Evolutionary conservation across 2,888 invertebrate genomes (phyloP), one percentile per base, ranked within the genome.

Genomic region (Meiosimyza decipiens): DNA sequence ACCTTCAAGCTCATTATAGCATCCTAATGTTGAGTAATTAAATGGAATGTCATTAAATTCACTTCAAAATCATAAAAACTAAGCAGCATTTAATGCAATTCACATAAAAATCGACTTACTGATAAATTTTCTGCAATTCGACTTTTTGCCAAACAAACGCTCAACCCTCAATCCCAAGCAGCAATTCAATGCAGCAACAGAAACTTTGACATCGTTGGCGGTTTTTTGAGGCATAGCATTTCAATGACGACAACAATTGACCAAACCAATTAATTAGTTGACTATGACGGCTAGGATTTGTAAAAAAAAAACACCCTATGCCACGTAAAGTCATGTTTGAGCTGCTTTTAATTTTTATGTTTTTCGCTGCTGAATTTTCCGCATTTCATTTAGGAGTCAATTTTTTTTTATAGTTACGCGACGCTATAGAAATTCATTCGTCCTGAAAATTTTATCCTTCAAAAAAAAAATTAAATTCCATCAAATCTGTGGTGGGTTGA

Each of bases 251-350:
- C 52, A 52, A 22, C 70, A 64, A 69, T 66, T 69, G 73, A 73
- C 71, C 75, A 73, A 76, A 74, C 71, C 71, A 76, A 76, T 76
- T 76, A 76, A 76, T 76, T 76, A 76, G 64, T 73, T 57, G 63
- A 28, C 63, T 59, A 54, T 67, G 52, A 65, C 49, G 50, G 16
- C 18, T 18, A 62, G 47, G 54, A 62, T 50, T 28, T 16, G 28
- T 28, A 28, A 33, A 54, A 54, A 71, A 55, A 66, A 52, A 16
- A 40, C 5, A 28, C 71, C 9, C 28, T 40, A 52, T 9, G 33
- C 52, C 22, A 28, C 52, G 11, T 15, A 22, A 69, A 50, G 28
- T 12, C 16, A 51, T 62, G 64, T 28, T 28, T 28, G 28, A 4
- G 28, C 28, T 28, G 22, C 64, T 67, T 70, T 50, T 51, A 62